phyloP scores from a whole-genome alignment of 2,888 invertebrate species.

The Hirtodrosophila trivittata region DNA sequence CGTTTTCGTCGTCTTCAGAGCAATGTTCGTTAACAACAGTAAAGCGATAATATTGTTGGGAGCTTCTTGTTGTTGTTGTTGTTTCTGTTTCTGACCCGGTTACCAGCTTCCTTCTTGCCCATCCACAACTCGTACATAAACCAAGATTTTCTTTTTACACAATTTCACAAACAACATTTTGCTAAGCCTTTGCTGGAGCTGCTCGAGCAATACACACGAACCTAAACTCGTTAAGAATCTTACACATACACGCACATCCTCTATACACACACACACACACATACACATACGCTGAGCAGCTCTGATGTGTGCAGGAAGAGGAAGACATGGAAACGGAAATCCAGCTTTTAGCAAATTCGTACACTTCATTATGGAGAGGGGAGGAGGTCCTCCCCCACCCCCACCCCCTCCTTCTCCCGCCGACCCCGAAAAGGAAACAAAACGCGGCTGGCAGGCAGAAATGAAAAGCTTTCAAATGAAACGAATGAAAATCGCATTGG shows the following conservation, averaged over 20 bases:
- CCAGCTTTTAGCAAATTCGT: slow-evolving; percentile 66
- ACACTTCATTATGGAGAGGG: slow-evolving; percentile 52
- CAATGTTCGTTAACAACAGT: slow-evolving; percentile 34
- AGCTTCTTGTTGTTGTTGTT: too few relatives aligned
- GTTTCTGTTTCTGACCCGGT: slow-evolving; percentile 7
- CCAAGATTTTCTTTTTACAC: slow-evolving; percentile 22
- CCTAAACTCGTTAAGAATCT: slow-evolving; percentile 56
- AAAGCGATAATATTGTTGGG: not conserved
- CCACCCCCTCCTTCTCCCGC: too few relatives aligned
- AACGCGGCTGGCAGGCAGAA: slow-evolving; percentile 44
- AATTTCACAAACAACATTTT: slow-evolving; percentile 45
- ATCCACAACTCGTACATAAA: slow-evolving; percentile 8
- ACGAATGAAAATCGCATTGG: slow-evolving; percentile 72
- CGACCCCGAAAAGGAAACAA: slow-evolving; percentile 41
- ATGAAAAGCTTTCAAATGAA: slow-evolving; percentile 73
- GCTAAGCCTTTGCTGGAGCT: slow-evolving; percentile 42
- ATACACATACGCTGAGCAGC: slow-evolving; percentile 1
- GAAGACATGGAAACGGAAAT: slow-evolving; percentile 62
- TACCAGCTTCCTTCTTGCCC: not conserved
- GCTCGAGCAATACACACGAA: slow-evolving; percentile 38
- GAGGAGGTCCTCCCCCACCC: not conserved
- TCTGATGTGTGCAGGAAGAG: slow-evolving; percentile 41
- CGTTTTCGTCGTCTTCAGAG: not conserved
- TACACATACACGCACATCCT: slow-evolving; percentile 25
- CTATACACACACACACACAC: slow-evolving; percentile 4